Conservation (phyloP, 2,888 invertebrate genomes). For the Lasioglossum pauxillum region DNA sequence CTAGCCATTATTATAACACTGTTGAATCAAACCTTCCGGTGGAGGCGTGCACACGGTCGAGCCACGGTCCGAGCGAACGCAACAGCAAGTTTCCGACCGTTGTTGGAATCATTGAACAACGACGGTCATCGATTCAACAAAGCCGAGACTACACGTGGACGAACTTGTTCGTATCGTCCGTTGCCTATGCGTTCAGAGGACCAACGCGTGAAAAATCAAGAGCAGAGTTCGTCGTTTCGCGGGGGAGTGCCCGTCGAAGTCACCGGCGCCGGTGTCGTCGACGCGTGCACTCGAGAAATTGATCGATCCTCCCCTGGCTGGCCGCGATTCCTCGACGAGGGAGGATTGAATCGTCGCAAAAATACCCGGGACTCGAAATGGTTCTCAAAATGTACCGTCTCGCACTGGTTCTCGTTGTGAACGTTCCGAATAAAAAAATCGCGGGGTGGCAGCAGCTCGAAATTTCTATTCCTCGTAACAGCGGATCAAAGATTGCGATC, state of each 20-base stretch:
- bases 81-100: neutral
- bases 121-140: neutral
- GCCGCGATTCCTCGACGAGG: constrained; percentile 12
- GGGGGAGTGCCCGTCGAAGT: constrained; percentile 79
- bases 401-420: too few species aligned
- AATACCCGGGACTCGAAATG: neutral
- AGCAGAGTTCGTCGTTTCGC: constrained; percentile 56
- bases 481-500: too few species aligned
- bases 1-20: constrained; percentile 67
- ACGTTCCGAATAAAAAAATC: too few species aligned
- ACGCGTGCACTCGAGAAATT: constrained; percentile 74
- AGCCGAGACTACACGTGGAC: neutral
- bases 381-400: neutral
- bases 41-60: constrained; percentile 38
- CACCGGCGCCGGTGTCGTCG: constrained; percentile 70
- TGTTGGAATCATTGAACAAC: neutral
- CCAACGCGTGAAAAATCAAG: constrained; percentile 73
- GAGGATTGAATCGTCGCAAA: constrained; percentile 15
- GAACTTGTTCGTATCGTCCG: neutral
- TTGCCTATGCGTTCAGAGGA: constrained; percentile 35
- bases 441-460: too few species aligned
- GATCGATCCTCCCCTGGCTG: constrained; percentile 49
- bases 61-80: constrained; percentile 11
- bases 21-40: constrained; percentile 39
- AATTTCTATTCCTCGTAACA: too few species aligned